These are phyloP conservation scores for Spizella passerina DNA, from an alignment of 2,797 vertebrate genomes.

Conservation along the genomic window DNA sequence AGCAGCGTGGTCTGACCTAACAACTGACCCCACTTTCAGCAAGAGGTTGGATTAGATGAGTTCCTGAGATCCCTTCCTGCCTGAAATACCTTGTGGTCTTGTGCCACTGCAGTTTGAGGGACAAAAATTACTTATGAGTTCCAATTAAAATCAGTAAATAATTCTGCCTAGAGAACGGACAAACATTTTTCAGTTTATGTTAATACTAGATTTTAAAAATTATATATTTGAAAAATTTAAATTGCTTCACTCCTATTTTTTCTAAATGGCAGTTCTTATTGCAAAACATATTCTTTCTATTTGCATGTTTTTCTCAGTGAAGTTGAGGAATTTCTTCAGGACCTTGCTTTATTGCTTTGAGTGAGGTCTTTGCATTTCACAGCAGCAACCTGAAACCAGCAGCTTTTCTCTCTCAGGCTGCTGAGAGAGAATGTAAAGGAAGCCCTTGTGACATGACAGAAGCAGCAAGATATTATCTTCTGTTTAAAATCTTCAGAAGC, in stretches of 20 bases:
- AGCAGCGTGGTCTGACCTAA: not conserved
- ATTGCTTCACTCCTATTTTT: not conserved
- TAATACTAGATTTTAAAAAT: not conserved
- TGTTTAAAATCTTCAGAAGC: not conserved
- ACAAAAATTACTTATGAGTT: not conserved
- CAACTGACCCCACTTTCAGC: not conserved
- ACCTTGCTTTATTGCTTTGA: not conserved
- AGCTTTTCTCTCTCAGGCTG: not conserved
- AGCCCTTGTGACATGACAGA: not conserved
- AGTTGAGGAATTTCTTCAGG: not conserved
- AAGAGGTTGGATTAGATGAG: not conserved
- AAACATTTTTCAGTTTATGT: not conserved
- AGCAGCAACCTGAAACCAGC: not conserved
- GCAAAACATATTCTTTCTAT: not conserved
- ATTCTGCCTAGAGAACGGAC: not conserved
- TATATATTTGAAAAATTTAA: not conserved
- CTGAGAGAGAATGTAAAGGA: not conserved
- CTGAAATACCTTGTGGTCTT: not conserved
- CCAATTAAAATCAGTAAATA: not conserved
- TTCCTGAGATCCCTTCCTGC: not conserved
- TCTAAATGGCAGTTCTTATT: not conserved
- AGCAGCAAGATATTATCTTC: not conserved
- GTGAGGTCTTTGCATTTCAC: not conserved
- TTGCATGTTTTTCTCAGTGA: not conserved
- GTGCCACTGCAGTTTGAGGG: not conserved